Conservation (phyloP, 2,797 vertebrate species). For the Sphenodon punctatus region DNA sequence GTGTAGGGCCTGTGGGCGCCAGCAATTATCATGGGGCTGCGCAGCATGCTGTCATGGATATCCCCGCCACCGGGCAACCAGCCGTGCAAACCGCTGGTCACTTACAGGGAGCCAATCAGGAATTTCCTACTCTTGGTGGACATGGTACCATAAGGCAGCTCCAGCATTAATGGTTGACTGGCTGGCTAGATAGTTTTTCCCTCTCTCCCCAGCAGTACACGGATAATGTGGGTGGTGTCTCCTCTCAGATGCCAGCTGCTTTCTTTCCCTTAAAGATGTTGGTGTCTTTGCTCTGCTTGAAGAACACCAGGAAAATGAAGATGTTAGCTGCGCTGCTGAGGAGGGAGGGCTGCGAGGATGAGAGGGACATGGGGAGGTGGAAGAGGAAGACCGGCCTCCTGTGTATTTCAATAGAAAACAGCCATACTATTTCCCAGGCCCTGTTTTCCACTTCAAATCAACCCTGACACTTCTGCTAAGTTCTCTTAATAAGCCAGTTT, state of each 20-base stretch:
- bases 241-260: not conserved
- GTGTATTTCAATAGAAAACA: conserved; percentile 15
- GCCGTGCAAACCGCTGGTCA: too few species aligned
- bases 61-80: too few species aligned
- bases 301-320: not conserved
- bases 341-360: not conserved
- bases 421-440: not conserved
- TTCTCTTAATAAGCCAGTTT: conserved; percentile 24
- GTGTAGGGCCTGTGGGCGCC: too few species aligned
- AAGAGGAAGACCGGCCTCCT: not conserved
- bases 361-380: conserved; percentile 16
- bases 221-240: fast-evolving
- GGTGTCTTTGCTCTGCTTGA: fast-evolving
- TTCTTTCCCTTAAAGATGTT: not conserved
- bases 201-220: not conserved
- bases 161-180: too few species aligned
- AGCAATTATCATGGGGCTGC: too few species aligned
- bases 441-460: conserved; percentile 52
- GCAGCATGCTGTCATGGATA: too few species aligned
- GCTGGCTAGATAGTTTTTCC: not conserved
- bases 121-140: too few species aligned
- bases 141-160: too few species aligned
- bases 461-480: not conserved
- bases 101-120: too few species aligned
- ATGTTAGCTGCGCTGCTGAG: not conserved